Evolutionary conservation across 2,888 invertebrate species (phyloP).

Genomic region (Lottia gigantea): DNA sequence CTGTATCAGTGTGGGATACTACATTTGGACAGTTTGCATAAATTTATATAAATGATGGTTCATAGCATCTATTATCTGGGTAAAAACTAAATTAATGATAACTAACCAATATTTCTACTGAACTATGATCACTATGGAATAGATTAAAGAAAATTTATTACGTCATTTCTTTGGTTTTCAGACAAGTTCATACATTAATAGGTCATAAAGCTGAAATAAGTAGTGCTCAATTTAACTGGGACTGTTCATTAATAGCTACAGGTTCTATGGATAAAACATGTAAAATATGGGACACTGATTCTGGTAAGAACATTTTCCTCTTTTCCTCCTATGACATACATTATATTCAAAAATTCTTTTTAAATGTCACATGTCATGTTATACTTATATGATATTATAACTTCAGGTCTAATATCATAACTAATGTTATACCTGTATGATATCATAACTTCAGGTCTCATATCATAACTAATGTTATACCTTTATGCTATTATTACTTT

Average conservation of each 20-base stretch:
- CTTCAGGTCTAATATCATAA: no score
- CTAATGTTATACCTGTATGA: no score
- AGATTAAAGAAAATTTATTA: no score
- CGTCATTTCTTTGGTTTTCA: slow-evolving; percentile 30
- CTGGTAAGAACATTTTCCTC: slow-evolving; percentile 44
- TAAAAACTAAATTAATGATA: slow-evolving; percentile 73
- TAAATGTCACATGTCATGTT: no score
- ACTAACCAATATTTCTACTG: slow-evolving; percentile 86
- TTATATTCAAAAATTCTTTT: no score
- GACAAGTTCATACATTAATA: slow-evolving; percentile 65
- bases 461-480: no score
- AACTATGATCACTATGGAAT: slow-evolving; percentile 82
- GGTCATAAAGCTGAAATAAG: slow-evolving; percentile 69
- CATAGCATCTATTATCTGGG: no score
- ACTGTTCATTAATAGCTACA: slow-evolving; percentile 67
- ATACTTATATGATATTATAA: no score
- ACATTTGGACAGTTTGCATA: slow-evolving; percentile 70
- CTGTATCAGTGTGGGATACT: slow-evolving; percentile 81
- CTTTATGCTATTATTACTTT: no score
- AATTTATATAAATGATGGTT: no score
- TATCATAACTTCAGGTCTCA: no score
- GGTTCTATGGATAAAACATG: slow-evolving; percentile 69
- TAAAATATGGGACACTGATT: slow-evolving; percentile 66
- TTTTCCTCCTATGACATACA: no score
- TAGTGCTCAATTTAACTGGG: slow-evolving; percentile 69